These are phyloP conservation scores for Margarornis squamiger DNA, from an alignment of 2,797 vertebrate genomes.

Conservation along the genomic window DNA sequence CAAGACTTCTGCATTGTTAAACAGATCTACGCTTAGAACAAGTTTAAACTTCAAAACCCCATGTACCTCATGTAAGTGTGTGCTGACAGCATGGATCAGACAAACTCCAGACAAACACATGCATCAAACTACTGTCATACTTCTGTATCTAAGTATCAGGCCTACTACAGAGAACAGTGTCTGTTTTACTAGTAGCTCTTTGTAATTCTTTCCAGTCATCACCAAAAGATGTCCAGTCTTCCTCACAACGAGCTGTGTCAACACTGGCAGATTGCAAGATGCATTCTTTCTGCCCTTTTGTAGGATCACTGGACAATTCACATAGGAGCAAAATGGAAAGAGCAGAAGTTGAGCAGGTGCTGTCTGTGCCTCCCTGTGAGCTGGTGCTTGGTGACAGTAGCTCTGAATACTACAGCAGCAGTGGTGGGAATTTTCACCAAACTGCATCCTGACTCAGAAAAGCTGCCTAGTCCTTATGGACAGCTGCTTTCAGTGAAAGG, in stretches of 20 bases:
- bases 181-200: background rate
- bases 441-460: background rate
- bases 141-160: background rate
- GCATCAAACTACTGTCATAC: background rate
- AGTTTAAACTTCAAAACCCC: background rate
- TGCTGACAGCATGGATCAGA: background rate
- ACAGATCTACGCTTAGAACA: background rate
- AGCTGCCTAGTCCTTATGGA: background rate
- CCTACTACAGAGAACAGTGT: background rate
- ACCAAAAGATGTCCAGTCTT: background rate
- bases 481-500: background rate
- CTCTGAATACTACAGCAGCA: background rate
- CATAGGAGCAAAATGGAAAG: fast-evolving
- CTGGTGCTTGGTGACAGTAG: background rate
- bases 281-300: background rate
- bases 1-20: background rate
- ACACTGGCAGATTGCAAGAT: background rate
- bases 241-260: background rate
- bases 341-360: background rate
- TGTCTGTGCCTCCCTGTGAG: background rate
- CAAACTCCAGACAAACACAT: background rate
- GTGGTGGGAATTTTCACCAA: background rate
- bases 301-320: background rate
- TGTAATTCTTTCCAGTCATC: background rate
- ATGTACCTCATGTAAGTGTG: background rate